Conservation (phyloP, 1,140 invertebrate species). For the Nymphalis io region DNA sequence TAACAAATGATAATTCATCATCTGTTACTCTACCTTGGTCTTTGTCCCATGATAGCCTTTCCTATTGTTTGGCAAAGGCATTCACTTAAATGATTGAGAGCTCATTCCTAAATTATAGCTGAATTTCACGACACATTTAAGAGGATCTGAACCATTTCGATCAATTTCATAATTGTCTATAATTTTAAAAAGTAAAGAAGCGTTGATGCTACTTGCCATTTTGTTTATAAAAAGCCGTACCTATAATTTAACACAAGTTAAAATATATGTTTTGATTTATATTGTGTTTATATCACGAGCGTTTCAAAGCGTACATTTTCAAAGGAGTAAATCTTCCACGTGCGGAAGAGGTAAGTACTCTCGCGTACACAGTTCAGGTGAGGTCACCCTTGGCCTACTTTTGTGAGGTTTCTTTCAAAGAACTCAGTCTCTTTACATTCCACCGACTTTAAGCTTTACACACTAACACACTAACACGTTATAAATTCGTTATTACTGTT, state of each 20-base stretch:
- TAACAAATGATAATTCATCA: no score
- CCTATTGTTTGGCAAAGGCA: no score
- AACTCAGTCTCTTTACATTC: constrained; percentile 10
- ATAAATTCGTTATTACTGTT: no score
- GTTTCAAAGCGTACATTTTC: neutral
- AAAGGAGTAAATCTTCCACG: constrained; percentile 11
- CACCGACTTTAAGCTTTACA: neutral
- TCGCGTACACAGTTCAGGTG: constrained; percentile 14
- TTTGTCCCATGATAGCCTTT: no score
- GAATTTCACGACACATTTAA: no score
- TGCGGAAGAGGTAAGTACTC: constrained; percentile 12
- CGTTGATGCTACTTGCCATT: neutral
- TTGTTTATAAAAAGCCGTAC: neutral
- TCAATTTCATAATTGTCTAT: no score
- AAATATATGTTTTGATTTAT: neutral
- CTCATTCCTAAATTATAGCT: no score
- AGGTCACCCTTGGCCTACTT: constrained; percentile 32
- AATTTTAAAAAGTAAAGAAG: neutral
- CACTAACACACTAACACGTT: no score
- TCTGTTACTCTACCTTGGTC: no score
- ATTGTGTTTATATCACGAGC: neutral
- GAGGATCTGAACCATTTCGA: no score
- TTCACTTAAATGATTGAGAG: no score
- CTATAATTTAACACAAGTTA: neutral
- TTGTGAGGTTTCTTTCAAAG: constrained; percentile 25